Evolutionary conservation across 1,140 invertebrate species (phyloP), one percentile per base, ranked within the genome.

Genomic region (Drosophila sechellia): DNA sequence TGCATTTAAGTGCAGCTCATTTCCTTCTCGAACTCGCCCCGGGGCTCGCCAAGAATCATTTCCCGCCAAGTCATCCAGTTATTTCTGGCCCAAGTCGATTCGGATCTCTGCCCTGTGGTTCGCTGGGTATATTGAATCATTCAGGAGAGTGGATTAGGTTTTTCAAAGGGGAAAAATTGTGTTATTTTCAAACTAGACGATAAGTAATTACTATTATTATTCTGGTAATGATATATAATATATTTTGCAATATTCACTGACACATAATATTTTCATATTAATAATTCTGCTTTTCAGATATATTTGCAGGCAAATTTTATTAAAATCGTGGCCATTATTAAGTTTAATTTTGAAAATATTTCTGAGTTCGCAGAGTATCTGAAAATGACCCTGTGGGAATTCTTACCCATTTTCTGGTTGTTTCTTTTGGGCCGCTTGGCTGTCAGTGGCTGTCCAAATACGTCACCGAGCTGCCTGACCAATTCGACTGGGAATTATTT

Each of bases 1-100:
- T 87, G 83, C 83, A 81, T 86, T 83, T 90, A 89, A 89, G 80
- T 86, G 85, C 85, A 90, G 85, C 85, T 90, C 85, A 90, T 89
- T 89, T 89, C 85, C 85, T 89, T 80, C 84, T 85, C 81, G 70
- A 70, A 42, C 66, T 70, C 64, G 66, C 66, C 63, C 52, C 79
- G 70, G 72, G 69, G 61, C 69, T 56, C 49, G 48, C 54, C 79
- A 64, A 69, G 56, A 63, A 68, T 79, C 43, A 66, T 58, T 77
- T 77, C 53, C 34, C 65, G 83, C 79, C 39, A 12, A 69, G 84
- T 87, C 83, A 87, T 89, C 55, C 49, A 89, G 84, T 74, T 87
- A 77, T 87, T 87, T 87, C 66, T 87, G 85, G 73, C 53, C 77
- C 60, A 83, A 81, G 71, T 66, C 60, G 54, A 56, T 37, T 42